These are phyloP conservation scores for Lycopodina hypogea DNA, from an alignment of 37 sponge, comb jelly and placozoan species.

Conservation along the genomic window DNA sequence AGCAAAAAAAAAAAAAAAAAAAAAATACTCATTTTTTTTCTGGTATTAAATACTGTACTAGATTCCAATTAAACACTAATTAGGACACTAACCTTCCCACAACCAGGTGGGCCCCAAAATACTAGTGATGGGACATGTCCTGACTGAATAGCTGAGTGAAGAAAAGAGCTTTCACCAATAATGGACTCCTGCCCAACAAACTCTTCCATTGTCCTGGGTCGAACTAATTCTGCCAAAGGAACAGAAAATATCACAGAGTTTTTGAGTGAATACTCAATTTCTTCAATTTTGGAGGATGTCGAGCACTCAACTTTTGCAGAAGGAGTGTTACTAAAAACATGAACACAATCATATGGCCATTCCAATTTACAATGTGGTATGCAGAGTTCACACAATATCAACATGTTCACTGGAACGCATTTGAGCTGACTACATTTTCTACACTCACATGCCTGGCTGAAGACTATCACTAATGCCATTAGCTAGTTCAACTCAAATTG, in stretches of 20 bases:
- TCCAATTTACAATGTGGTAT: too few species aligned
- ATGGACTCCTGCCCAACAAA: conserved; percentile 56
- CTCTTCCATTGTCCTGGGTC: conserved; percentile 28
- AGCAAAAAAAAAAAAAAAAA: too few species aligned
- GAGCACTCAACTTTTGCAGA: background rate
- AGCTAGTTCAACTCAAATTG: background rate
- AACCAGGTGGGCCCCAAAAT: conserved; percentile 68
- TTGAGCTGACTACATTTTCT: background rate
- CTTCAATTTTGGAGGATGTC: background rate
- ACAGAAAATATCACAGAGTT: background rate
- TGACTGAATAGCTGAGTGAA: conserved; percentile 24
- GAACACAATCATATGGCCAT: background rate
- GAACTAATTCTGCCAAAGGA: conserved; percentile 42
- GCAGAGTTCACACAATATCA: too few species aligned
- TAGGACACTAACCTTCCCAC: conserved; percentile 56
- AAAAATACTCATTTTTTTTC: too few species aligned
- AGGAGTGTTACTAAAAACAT: background rate
- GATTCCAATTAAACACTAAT: too few species aligned
- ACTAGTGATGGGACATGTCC: conserved; percentile 56
- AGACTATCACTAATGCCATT: background rate
- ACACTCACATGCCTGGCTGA: background rate
- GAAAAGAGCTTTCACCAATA: conserved; percentile 33
- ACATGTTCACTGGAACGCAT: background rate
- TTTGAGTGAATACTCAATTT: too few species aligned
- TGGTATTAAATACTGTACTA: too few species aligned